These are phyloP conservation scores for Sipha maydis DNA, from an alignment of 2,888 invertebrate species.

Conservation along the genomic window DNA sequence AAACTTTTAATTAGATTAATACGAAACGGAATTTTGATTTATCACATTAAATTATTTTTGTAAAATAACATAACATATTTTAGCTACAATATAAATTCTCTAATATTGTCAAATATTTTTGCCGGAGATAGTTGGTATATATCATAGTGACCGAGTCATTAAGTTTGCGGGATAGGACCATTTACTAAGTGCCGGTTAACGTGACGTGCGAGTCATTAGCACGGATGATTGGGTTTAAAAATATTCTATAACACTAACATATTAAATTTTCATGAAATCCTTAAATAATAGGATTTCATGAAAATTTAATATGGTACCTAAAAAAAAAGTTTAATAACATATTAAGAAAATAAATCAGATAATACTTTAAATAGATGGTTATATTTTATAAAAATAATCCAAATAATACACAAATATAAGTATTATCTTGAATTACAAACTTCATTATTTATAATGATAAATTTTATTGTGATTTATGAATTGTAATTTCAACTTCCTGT, in stretches of 20 bases:
- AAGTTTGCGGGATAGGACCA: no score
- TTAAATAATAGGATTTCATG: not conserved
- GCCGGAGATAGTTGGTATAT: no score
- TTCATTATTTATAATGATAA: not conserved
- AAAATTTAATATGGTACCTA: no score
- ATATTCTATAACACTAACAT: not conserved
- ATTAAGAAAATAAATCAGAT: not conserved
- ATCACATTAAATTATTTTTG: no score
- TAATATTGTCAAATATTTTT: not conserved
- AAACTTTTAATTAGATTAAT: no score
- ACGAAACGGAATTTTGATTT: no score
- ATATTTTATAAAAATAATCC: not conserved
- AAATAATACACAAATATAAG: not conserved
- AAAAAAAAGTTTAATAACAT: not conserved
- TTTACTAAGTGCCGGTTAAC: not conserved
- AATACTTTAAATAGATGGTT: not conserved
- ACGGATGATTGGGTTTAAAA: not conserved
- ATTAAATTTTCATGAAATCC: not conserved
- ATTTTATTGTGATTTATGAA: constrained; percentile 16
- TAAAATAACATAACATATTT: no score
- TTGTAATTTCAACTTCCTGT: constrained; percentile 47
- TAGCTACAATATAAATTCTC: no score
- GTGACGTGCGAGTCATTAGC: not conserved
- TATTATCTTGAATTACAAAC: not conserved
- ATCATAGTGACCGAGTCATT: no score